These are phyloP conservation scores for Erinaceus europaeus DNA, from an alignment of 2,113 vertebrate species.

Conservation along the genomic window DNA sequence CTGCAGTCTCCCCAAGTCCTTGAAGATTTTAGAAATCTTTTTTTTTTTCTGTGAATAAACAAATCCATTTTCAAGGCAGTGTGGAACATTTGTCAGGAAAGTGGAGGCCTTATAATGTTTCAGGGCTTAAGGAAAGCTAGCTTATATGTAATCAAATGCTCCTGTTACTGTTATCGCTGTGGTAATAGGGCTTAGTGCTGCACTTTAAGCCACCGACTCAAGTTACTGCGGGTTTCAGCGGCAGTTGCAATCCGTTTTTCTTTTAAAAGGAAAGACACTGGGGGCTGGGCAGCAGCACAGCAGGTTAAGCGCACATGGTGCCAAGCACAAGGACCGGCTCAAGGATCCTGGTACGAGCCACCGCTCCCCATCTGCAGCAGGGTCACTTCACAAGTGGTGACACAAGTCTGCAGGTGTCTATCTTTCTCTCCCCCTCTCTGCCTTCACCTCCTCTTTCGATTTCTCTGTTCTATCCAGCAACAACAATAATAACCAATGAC, in stretches of 20 bases:
- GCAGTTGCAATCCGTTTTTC: background rate
- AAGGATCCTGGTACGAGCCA: too few relatives aligned
- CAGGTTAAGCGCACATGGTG: too few relatives aligned
- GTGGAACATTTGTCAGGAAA: background rate
- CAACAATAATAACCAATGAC: too few relatives aligned
- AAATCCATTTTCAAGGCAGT: background rate
- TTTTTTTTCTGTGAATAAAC: background rate
- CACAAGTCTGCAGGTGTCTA: too few relatives aligned
- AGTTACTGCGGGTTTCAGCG: background rate
- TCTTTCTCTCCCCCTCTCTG: too few relatives aligned
- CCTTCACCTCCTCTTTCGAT: too few relatives aligned
- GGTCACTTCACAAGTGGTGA: too few relatives aligned
- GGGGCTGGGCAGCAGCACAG: too few relatives aligned
- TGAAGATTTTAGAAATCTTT: background rate
- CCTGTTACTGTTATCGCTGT: background rate
- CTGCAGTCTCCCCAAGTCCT: background rate
- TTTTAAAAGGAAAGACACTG: too few relatives aligned
- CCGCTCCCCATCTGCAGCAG: too few relatives aligned
- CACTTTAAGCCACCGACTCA: background rate
- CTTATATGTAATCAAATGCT: background rate
- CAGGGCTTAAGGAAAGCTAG: background rate
- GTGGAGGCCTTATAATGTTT: background rate
- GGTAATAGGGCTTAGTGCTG: background rate
- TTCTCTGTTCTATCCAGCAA: too few relatives aligned
- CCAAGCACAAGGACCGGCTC: too few relatives aligned